Percentiles rank a stretch among this genome's conserved stretches.
These are phyloP conservation scores for Euphydryas editha DNA, from an alignment of 2,888 invertebrate genomes.

Conservation along the genomic window DNA sequence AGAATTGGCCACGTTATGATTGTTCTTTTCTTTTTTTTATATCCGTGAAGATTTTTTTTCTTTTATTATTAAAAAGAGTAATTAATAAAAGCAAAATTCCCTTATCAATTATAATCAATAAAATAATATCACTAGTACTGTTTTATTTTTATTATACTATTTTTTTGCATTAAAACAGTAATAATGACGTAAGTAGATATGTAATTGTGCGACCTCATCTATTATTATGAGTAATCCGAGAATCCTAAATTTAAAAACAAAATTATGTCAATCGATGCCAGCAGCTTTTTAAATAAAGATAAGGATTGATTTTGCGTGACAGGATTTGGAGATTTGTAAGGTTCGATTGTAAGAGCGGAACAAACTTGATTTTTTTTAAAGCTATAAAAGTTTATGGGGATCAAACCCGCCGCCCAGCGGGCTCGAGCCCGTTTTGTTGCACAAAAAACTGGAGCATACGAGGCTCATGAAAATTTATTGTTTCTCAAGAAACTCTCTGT, in stretches of 20 bases:
- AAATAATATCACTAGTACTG: too few relatives aligned
- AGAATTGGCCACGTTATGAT: too few relatives aligned
- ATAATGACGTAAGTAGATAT: neutral
- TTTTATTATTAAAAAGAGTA: too few relatives aligned
- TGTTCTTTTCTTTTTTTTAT: too few relatives aligned
- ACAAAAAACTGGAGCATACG: constrained; percentile 68
- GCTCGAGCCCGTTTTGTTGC: constrained; percentile 43
- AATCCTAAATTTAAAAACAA: neutral
- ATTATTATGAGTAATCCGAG: constrained; percentile 4
- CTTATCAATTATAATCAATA: too few relatives aligned
- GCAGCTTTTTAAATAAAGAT: neutral
- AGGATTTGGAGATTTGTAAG: neutral
- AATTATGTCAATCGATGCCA: neutral
- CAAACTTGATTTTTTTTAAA: constrained; percentile 45
- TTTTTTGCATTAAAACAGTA: too few relatives aligned
- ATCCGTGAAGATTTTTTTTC: too few relatives aligned
- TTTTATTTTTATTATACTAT: too few relatives aligned
- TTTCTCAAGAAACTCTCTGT: constrained; percentile 57
- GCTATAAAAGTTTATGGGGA: constrained; percentile 65
- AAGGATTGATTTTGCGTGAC: constrained; percentile 5
- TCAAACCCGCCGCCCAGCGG: constrained; percentile 54
- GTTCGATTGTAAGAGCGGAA: constrained; percentile 35
- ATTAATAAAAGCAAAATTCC: too few relatives aligned
- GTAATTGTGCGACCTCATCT: constrained; percentile 5
- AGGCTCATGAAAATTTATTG: constrained; percentile 73